phyloP scores from a whole-genome alignment of 2,113 vertebrate species.

The Nibea albiflora region DNA sequence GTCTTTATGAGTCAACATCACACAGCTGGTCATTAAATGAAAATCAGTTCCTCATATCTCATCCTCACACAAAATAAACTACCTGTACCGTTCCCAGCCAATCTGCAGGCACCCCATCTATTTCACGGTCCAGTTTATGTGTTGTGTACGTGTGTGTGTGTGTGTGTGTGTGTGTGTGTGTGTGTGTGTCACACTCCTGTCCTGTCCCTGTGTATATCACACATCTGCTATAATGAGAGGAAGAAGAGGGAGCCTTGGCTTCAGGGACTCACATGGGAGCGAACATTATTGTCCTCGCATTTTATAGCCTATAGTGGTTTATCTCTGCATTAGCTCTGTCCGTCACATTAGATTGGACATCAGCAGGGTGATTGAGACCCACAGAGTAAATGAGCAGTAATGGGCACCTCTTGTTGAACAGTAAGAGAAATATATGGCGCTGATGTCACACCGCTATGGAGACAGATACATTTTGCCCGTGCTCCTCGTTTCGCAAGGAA shows the following conservation, averaged over 20 bases:
- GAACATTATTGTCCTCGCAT: constrained; percentile 52
- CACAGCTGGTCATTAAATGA: constrained; percentile 74
- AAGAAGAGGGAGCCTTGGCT: constrained; percentile 65
- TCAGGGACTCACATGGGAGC: constrained; percentile 60
- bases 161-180: constrained; percentile 23
- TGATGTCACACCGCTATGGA: constrained; percentile 12
- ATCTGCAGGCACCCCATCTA: constrained; percentile 53
- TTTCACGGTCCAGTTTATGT: constrained; percentile 72
- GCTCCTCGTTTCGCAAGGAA: constrained; percentile 3
- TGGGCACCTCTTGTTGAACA: constrained; percentile 16
- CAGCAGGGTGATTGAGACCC: constrained; percentile 51
- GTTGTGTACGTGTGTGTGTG: constrained; percentile 18
- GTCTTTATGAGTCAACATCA: constrained; percentile 55
- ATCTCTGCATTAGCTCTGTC: constrained; percentile 43
- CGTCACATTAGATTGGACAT: constrained; percentile 47
- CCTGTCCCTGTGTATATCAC: constrained; percentile 54
- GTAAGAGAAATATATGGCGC: constrained; percentile 18
- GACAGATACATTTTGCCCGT: constrained; percentile 29
- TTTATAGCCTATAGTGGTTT: constrained; percentile 49
- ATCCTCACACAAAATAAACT: constrained; percentile 61
- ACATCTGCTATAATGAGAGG: constrained; percentile 62
- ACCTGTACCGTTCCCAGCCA: constrained; percentile 37
- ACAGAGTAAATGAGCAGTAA: constrained; percentile 50
- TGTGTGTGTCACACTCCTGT: constrained; percentile 38
- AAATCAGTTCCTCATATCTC: constrained; percentile 65